Evolutionary conservation across 2,113 vertebrate species (phyloP).

Genomic region (Myotis yumanensis): DNA sequence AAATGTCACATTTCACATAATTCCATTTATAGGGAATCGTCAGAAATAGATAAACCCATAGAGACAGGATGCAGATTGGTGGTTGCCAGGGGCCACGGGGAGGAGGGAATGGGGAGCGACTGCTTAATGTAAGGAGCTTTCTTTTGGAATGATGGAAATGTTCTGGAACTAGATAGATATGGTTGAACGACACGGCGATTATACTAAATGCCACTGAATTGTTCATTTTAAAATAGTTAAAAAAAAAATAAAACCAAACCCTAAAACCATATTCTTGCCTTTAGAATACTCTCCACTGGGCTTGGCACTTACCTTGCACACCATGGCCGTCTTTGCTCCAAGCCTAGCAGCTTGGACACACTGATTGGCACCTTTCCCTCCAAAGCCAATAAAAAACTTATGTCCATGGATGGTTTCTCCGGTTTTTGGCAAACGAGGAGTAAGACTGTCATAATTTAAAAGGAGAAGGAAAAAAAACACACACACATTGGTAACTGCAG

Average conservation of each 20-base stretch:
- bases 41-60: slow-evolving; percentile 29
- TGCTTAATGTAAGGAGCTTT: slow-evolving; percentile 39
- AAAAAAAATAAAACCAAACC: not conserved
- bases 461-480: slow-evolving; percentile 45
- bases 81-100: not conserved
- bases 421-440: slow-evolving; percentile 91
- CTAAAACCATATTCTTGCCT: not conserved
- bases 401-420: slow-evolving; percentile 97
- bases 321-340: slow-evolving; percentile 91
- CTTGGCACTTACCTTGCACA: slow-evolving; percentile 91
- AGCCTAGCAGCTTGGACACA: slow-evolving; percentile 95
- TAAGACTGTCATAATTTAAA: slow-evolving; percentile 86
- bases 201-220: not conserved
- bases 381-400: slow-evolving; percentile 96
- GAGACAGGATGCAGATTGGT: not conserved
- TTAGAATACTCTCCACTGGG: not conserved
- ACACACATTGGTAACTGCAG: slow-evolving; percentile 58
- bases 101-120: not conserved
- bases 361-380: slow-evolving; percentile 98
- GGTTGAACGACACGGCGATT: not conserved
- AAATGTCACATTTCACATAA: not conserved
- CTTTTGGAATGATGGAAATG: not conserved
- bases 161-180: not conserved
- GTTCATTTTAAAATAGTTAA: not conserved
- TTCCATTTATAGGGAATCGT: slow-evolving; percentile 35